Percentiles rank a stretch among this genome's conserved stretches.
phyloP scores from a whole-genome alignment of 2,797 vertebrate species.

The Darevskia mixta region DNA sequence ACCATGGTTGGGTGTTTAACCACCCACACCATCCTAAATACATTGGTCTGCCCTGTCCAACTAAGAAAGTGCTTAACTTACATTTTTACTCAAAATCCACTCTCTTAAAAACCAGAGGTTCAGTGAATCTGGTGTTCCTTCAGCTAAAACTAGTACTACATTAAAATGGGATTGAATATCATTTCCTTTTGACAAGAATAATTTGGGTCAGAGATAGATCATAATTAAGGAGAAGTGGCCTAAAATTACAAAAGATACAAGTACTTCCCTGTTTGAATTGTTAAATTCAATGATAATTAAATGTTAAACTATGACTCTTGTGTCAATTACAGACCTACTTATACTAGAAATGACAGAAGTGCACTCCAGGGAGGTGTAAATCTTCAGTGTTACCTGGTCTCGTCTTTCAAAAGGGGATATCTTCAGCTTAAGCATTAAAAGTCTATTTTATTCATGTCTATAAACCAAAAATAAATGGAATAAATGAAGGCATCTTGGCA shows the following conservation, averaged over 20 bases:
- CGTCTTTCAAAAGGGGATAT: background rate
- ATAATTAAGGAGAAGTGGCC: constrained; percentile 16
- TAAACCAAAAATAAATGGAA: background rate
- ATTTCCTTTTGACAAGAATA: background rate
- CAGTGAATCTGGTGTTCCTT: background rate
- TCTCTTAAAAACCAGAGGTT: background rate
- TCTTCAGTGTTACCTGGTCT: constrained; percentile 4
- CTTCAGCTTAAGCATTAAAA: background rate
- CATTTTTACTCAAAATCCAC: background rate
- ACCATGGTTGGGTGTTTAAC: no score
- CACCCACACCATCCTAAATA: no score
- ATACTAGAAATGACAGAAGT: background rate
- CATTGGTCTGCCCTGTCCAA: background rate
- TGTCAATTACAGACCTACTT: constrained; percentile 22
- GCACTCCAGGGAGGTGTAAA: constrained; percentile 12
- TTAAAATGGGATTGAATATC: background rate
- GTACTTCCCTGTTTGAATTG: background rate
- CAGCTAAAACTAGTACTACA: background rate
- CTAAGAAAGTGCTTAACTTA: background rate
- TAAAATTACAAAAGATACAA: constrained; percentile 16
- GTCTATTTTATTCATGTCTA: constrained; percentile 1
- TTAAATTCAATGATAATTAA: constrained; percentile 6
- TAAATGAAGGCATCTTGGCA: background rate
- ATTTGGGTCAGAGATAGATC: background rate
- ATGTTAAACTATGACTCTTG: background rate